Evolutionary conservation across 2,888 invertebrate genomes (phyloP), one percentile per base, ranked within the genome.

Genomic region (Cryptus viduatorius): DNA sequence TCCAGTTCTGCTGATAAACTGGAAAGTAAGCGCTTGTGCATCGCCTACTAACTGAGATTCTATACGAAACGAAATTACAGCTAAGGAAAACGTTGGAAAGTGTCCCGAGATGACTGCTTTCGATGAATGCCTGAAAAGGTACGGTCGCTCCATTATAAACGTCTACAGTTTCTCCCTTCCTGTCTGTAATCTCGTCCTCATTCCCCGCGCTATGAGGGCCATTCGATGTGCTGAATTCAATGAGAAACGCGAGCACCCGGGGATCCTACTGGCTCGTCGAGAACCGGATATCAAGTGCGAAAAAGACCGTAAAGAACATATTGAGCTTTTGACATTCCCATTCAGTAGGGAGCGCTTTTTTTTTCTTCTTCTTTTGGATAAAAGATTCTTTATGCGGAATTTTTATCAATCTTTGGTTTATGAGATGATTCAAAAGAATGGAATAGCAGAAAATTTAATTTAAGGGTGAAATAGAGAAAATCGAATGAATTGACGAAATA

Each of bases 41-140:
- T 69, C 50, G 29, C 3, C 8, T n/a, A 53, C 29, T 44, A 29
- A 77, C 29, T 12, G n/a, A 31, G 31, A 69, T 46, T 46, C 69
- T 14, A 42, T n/a, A 71, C 76, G 37, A 65, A 44, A 10, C 29
- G 14, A 79, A 76, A 79, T 83, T 72, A 79, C 59, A 56, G 64
- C 46, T 75, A 53, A 67, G 61, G 7, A 53, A 12, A 53, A 65
- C 31, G 16, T n/a, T 59, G 48, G 12, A 68, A 29, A 31, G 14
- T 12, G n/a, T 29, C 7, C n/a, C 4, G 1, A 12, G 46, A 46
- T 16, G 24, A 75, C 48, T 53, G 46, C 61, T 75, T 50, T 64
- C 64, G 24, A 64, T 65, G 77, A 82, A 77, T 77, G 77, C 53
- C 68, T 37, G 14, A 19, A 31, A 67, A 67, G 48, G 50, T 61